Conservation (phyloP, 1,140 invertebrate species). For the Drosophila equinoxialis region DNA sequence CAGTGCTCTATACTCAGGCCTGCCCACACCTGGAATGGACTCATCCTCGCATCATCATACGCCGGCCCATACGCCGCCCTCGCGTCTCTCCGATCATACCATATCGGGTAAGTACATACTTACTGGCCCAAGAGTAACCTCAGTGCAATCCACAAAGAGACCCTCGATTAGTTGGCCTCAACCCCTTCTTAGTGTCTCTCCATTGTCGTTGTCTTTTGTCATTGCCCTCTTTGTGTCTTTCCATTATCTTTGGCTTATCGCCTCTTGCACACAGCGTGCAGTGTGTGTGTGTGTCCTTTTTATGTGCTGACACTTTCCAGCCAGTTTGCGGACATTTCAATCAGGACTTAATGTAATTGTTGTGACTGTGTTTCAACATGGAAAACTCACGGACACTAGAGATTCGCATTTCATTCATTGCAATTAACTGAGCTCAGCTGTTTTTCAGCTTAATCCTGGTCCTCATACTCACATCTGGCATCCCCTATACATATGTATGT, state of each 20-base stretch:
- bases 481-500: background rate
- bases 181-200: conserved; percentile 17
- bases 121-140: background rate
- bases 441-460: background rate
- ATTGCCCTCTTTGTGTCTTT: conserved; percentile 1
- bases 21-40: conserved; percentile 83
- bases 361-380: conserved; percentile 30
- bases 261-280: background rate
- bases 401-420: conserved; percentile 22
- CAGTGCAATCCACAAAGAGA: conserved; percentile 33
- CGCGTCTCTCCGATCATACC: conserved; percentile 82
- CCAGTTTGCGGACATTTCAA: conserved; percentile 39
- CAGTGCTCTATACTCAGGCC: conserved; percentile 88
- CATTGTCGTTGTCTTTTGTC: background rate
- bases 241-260: conserved; percentile 39
- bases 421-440: conserved; percentile 37
- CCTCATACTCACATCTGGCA: conserved; percentile 15
- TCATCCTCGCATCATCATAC: conserved; percentile 84
- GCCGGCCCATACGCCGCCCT: conserved; percentile 86
- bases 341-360: conserved; percentile 52
- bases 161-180: conserved; percentile 30
- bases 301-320: conserved; percentile 18
- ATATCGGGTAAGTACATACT: conserved; percentile 75
- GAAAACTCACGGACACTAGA: background rate
- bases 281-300: conserved; percentile 21